Percentiles rank a stretch among this genome's conserved stretches.
phyloP scores from a whole-genome alignment of 2,888 invertebrate species.

The Heliconius ismenius region DNA sequence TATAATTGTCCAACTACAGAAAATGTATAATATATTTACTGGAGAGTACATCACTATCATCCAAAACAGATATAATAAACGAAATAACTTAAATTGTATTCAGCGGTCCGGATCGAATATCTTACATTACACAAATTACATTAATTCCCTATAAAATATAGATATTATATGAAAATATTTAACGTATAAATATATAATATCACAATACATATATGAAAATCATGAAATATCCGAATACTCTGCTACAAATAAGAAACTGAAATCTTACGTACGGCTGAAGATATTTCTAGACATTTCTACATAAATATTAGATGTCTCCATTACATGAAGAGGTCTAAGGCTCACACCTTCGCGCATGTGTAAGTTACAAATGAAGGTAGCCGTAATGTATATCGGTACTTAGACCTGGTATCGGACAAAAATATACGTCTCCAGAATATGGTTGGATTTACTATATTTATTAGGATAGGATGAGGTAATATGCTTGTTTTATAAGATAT shows the following conservation, averaged over 20 bases:
- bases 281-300: constrained; percentile 12
- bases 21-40: background rate
- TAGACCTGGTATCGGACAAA: background rate
- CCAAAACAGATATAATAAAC: background rate
- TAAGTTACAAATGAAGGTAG: constrained; percentile 19
- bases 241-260: background rate
- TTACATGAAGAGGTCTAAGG: constrained; percentile 22
- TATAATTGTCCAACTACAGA: background rate
- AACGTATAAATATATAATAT: background rate
- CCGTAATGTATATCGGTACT: constrained; percentile 21
- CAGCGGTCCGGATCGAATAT: background rate
- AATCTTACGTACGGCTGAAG: constrained; percentile 1
- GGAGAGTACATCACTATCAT: background rate
- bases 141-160: background rate
- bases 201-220: background rate
- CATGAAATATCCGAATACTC: background rate
- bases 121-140: background rate
- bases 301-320: constrained; percentile 24
- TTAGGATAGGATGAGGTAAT: background rate
- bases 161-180: background rate
- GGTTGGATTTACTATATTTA: background rate
- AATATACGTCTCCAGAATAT: background rate
- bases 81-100: background rate
- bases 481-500: background rate
- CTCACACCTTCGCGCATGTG: constrained; percentile 20